Evolutionary conservation across 2,888 invertebrate genomes (phyloP).

Genomic region (Cetonia aurata): DNA sequence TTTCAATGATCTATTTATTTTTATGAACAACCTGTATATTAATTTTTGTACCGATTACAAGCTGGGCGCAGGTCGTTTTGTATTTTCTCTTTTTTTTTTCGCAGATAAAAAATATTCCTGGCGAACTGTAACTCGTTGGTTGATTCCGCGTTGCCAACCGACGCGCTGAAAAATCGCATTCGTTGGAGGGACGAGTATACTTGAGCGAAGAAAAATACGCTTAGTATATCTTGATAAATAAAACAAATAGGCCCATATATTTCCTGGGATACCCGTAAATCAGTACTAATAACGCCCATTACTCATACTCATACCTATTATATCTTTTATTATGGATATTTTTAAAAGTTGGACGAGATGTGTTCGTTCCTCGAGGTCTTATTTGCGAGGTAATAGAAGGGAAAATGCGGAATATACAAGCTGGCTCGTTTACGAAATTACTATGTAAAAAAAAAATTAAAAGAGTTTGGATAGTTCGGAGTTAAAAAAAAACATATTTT

Average conservation of each 20-base stretch:
- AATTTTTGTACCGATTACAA: neutral
- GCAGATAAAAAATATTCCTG: slow-evolving; percentile 10
- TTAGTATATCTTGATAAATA: slow-evolving; percentile 48
- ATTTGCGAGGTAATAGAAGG: too few relatives aligned
- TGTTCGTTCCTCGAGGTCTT: too few relatives aligned
- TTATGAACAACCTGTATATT: too few relatives aligned
- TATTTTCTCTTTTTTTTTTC: slow-evolving; percentile 18
- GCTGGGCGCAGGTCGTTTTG: neutral
- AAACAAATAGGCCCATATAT: slow-evolving; percentile 50
- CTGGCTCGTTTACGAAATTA: too few relatives aligned
- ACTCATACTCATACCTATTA: slow-evolving; percentile 46
- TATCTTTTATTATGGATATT: slow-evolving; percentile 40
- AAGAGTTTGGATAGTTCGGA: too few relatives aligned
- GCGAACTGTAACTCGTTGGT: neutral
- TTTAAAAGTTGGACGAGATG: slow-evolving; percentile 17
- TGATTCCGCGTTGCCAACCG: too few relatives aligned
- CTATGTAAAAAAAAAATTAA: too few relatives aligned
- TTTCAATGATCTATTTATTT: too few relatives aligned
- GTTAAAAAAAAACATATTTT: too few relatives aligned
- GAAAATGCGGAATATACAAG: too few relatives aligned
- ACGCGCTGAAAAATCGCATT: slow-evolving; percentile 40
- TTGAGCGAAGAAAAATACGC: slow-evolving; percentile 44
- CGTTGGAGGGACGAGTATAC: slow-evolving; percentile 22
- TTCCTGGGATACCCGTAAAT: slow-evolving; percentile 48
- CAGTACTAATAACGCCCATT: slow-evolving; percentile 49